These are phyloP conservation scores for Fabriciana adippe DNA, from an alignment of 2,888 invertebrate species.

Conservation along the genomic window DNA sequence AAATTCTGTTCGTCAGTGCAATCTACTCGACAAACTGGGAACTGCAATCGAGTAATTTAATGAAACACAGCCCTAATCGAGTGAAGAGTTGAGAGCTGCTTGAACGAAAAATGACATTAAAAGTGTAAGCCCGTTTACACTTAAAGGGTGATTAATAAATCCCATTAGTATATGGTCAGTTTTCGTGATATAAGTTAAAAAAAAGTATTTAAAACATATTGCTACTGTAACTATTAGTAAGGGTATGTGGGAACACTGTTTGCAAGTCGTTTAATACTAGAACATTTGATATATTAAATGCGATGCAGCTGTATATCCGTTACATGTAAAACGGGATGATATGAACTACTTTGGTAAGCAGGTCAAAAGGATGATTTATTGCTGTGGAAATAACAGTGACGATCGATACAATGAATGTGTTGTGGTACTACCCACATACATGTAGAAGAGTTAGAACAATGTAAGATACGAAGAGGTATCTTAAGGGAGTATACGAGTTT, in stretches of 20 bases:
- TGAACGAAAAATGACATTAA: conserved; percentile 59
- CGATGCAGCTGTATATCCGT: conserved; percentile 15
- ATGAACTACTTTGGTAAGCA: conserved; percentile 18
- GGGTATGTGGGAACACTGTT: too few species aligned
- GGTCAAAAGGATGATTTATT: conserved; percentile 23
- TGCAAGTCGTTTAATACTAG: too few species aligned
- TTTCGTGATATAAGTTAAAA: not conserved
- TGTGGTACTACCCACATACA: not conserved
- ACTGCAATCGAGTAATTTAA: conserved; percentile 74
- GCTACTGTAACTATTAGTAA: too few species aligned
- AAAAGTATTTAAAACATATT: too few species aligned
- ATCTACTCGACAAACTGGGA: conserved; percentile 69
- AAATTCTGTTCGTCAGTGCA: conserved; percentile 53
- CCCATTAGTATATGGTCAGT: conserved; percentile 6
- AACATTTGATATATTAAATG: not conserved
- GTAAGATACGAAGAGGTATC: too few species aligned
- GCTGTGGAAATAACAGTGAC: not conserved
- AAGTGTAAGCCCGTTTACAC: conserved; percentile 47
- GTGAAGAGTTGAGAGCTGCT: conserved; percentile 59
- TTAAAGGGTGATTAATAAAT: conserved; percentile 23
- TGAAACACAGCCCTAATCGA: conserved; percentile 76
- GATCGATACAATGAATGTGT: conserved; percentile 4
- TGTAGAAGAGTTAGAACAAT: not conserved
- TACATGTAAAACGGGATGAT: conserved; percentile 16
- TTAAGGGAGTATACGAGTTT: too few species aligned